These are phyloP conservation scores for Drosophila paucipuncta DNA, from an alignment of 2,888 invertebrate species.

Conservation along the genomic window DNA sequence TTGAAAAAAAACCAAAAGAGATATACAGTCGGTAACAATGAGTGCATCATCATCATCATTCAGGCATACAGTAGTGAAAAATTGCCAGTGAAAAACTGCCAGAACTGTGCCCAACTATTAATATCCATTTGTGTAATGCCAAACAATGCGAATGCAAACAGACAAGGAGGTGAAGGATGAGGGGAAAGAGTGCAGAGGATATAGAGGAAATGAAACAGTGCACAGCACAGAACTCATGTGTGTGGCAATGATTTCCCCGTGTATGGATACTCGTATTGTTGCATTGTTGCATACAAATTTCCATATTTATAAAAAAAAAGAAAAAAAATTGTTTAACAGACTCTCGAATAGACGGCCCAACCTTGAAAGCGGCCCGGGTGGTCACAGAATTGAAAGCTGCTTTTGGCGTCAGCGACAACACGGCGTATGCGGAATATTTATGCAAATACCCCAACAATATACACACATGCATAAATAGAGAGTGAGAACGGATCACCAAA, in stretches of 20 bases:
- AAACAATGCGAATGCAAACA: conserved; percentile 72
- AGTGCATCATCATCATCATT: conserved; percentile 47
- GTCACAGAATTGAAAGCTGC: conserved; percentile 39
- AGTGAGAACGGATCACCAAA: conserved; percentile 51
- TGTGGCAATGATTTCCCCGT: conserved; percentile 59
- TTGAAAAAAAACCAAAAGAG: conserved; percentile 55
- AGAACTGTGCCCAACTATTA: conserved; percentile 63
- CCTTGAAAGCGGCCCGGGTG: conserved; percentile 38
- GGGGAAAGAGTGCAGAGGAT: not conserved
- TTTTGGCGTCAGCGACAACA: conserved; percentile 20
- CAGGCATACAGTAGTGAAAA: conserved; percentile 20
- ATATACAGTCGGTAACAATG: conserved; percentile 54
- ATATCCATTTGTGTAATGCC: conserved; percentile 73
- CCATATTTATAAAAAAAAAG: conserved; percentile 59
- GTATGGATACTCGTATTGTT: conserved; percentile 36
- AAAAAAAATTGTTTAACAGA: conserved; percentile 21
- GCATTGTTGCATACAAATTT: conserved; percentile 64
- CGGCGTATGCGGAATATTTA: conserved; percentile 73
- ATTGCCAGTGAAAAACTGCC: conserved; percentile 19
- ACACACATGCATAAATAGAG: not conserved
- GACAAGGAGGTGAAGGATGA: not conserved
- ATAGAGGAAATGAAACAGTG: conserved; percentile 54
- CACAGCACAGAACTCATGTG: conserved; percentile 29
- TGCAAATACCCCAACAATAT: conserved; percentile 73
- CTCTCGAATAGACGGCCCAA: conserved; percentile 33